These are phyloP conservation scores for Halichondria panicea DNA, from an alignment of 37 sponge, comb jelly and placozoan species.

Conservation along the genomic window DNA sequence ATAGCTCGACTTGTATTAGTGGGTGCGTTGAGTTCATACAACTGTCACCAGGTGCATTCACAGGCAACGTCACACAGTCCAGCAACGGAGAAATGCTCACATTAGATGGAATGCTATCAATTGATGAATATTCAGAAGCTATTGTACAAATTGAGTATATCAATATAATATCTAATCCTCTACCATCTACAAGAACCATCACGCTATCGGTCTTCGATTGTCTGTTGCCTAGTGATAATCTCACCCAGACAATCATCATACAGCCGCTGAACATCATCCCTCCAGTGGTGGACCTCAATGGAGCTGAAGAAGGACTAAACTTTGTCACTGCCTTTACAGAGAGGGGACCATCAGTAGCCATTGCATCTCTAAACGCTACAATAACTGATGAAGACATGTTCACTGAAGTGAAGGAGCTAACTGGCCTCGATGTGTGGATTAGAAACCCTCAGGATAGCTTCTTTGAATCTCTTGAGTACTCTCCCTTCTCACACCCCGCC, in stretches of 20 bases:
- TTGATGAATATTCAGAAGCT: conserved; percentile 24
- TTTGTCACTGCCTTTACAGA: conserved; percentile 45
- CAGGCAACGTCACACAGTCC: conserved; percentile 17
- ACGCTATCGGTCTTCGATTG: conserved; percentile 54
- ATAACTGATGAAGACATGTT: conserved; percentile 55
- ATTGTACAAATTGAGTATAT: conserved; percentile 43
- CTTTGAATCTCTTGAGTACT: conserved; percentile 5
- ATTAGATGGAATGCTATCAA: conserved; percentile 40
- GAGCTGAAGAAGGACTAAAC: conserved; percentile 39
- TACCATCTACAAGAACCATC: conserved; percentile 32
- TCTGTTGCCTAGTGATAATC: conserved; percentile 21
- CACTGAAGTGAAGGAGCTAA: conserved; percentile 2
- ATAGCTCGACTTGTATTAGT: conserved; percentile 11
- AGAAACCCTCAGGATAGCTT: conserved; percentile 39
- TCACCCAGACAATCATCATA: conserved; percentile 32
- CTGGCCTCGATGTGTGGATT: conserved; percentile 25
- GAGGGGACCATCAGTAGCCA: conserved; percentile 21
- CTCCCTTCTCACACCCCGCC: background rate
- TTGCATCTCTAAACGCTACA: conserved; percentile 25
- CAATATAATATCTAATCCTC: conserved; percentile 54
- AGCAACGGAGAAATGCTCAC: conserved; percentile 8
- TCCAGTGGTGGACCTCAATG: conserved; percentile 74
- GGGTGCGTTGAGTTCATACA: conserved; percentile 67
- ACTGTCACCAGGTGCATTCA: conserved; percentile 23
- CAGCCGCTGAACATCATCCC: conserved; percentile 55